Conservation (phyloP, 1,140 invertebrate genomes). For the Globodera rostochiensis region DNA sequence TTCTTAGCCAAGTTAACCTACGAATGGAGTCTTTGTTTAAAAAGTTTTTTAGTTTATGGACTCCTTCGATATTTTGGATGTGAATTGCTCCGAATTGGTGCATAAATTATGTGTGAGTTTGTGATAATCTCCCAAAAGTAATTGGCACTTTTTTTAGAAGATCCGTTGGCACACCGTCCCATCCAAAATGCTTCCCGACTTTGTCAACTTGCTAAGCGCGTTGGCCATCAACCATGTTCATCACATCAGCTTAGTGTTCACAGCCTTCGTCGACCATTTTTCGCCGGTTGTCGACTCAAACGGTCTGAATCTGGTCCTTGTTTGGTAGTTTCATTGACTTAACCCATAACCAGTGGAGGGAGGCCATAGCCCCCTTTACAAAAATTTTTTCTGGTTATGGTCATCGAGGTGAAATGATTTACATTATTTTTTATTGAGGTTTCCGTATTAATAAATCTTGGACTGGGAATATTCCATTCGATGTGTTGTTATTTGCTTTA, state of each 20-base stretch:
- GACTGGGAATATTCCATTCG: no score
- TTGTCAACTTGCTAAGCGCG: slow-evolving; percentile 30
- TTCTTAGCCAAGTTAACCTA: not conserved
- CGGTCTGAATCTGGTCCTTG: not conserved
- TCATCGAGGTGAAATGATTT: no score
- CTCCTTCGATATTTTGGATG: slow-evolving; percentile 1
- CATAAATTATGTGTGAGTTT: slow-evolving; percentile 21
- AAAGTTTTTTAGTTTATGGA: slow-evolving; percentile 1
- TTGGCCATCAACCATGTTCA: slow-evolving; percentile 30
- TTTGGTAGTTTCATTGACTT: no score
- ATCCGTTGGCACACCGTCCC: slow-evolving; percentile 33
- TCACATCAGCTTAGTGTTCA: slow-evolving; percentile 28
- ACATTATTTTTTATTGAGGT: no score
- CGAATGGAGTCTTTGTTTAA: not conserved
- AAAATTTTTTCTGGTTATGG: no score
- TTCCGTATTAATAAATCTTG: no score
- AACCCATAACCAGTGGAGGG: no score
- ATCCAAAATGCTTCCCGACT: slow-evolving; percentile 11
- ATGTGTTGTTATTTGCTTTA: no score
- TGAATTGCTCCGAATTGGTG: slow-evolving; percentile 7
- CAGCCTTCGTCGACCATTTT: slow-evolving; percentile 25
- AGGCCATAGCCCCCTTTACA: no score
- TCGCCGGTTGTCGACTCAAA: slow-evolving; percentile 3
- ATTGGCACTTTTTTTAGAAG: not conserved
- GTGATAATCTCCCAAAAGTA: not conserved